phyloP scores from a whole-genome alignment of 2,888 invertebrate genomes.

The Anthrax anthrax region DNA sequence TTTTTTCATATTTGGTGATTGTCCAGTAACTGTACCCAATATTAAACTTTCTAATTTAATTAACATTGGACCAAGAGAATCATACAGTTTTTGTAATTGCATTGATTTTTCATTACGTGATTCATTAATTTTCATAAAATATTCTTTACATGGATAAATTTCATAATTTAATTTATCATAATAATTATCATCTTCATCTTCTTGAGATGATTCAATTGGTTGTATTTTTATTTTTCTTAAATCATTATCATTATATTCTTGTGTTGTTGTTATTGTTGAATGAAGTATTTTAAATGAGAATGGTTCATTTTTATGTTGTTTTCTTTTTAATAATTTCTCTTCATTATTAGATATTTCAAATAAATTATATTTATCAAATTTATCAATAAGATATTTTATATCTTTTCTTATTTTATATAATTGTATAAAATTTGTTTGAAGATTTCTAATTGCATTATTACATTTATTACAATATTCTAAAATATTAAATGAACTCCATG shows the following conservation, averaged over 20 bases:
- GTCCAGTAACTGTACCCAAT: slow-evolving; percentile 62
- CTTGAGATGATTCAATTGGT: background rate
- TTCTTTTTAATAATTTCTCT: background rate
- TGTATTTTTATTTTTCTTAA: background rate
- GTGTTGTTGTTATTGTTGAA: too few relatives aligned
- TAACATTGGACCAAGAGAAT: slow-evolving; percentile 65
- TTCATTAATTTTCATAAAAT: slow-evolving; percentile 54
- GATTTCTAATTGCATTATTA: slow-evolving; percentile 40
- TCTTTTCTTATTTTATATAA: slow-evolving; percentile 53
- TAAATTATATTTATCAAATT: slow-evolving; percentile 43
- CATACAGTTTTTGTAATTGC: slow-evolving; percentile 55
- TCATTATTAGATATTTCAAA: slow-evolving; percentile 20
- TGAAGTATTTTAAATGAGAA: background rate
- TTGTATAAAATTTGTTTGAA: slow-evolving; percentile 52
- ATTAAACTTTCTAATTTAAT: slow-evolving; percentile 77
- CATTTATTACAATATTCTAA: slow-evolving; percentile 52
- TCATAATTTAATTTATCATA: background rate
- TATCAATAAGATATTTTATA: slow-evolving; percentile 41
- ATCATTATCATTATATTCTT: background rate
- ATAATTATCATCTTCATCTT: background rate
- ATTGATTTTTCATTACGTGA: slow-evolving; percentile 54
- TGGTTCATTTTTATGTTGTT: background rate
- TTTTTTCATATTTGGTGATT: slow-evolving; percentile 52
- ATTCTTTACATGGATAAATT: slow-evolving; percentile 28
- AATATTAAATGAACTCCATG: slow-evolving; percentile 77